Percentiles rank a stretch among this genome's conserved stretches.
These are phyloP conservation scores for Drymonia ruficornis DNA, from an alignment of 2,888 invertebrate genomes.

Conservation along the genomic window DNA sequence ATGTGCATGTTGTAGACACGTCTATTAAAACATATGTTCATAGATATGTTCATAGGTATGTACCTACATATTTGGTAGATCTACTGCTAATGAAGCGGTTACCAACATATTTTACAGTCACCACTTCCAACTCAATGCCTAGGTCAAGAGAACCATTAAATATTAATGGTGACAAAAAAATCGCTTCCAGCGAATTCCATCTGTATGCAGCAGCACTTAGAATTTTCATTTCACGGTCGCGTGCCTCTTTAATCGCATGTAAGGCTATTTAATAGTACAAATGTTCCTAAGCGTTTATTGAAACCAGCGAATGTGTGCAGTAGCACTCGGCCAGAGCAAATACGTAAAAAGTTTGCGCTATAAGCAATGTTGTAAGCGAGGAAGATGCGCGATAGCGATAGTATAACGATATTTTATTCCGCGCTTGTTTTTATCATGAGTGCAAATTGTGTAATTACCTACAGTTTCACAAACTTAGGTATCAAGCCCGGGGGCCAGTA, in stretches of 20 bases:
- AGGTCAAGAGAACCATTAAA: conserved; percentile 52
- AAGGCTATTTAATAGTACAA: conserved; percentile 60
- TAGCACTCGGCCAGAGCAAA: conserved; percentile 3
- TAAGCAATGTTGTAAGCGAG: conserved; percentile 1
- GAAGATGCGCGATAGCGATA: not conserved
- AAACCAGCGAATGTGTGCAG: conserved; percentile 37
- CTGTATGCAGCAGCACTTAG: conserved; percentile 41
- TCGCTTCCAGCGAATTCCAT: conserved; percentile 34
- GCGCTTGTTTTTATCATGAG: not conserved
- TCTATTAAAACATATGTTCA: not conserved
- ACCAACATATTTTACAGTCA: not conserved
- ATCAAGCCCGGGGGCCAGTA: too few relatives aligned
- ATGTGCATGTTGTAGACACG: too few relatives aligned
- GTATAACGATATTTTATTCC: not conserved
- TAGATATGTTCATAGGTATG: too few relatives aligned
- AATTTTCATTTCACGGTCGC: conserved; percentile 69
- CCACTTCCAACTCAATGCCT: conserved; percentile 18
- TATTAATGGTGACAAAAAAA: conserved; percentile 34
- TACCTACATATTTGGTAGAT: too few relatives aligned
- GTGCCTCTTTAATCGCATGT: conserved; percentile 60
- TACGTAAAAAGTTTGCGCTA: conserved; percentile 3
- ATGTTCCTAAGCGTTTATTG: conserved; percentile 54
- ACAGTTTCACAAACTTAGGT: too few relatives aligned
- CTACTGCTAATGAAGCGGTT: not conserved
- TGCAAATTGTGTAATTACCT: too few relatives aligned